phyloP scores from a whole-genome alignment of 2,797 vertebrate genomes.

The Myripristis murdjan region DNA sequence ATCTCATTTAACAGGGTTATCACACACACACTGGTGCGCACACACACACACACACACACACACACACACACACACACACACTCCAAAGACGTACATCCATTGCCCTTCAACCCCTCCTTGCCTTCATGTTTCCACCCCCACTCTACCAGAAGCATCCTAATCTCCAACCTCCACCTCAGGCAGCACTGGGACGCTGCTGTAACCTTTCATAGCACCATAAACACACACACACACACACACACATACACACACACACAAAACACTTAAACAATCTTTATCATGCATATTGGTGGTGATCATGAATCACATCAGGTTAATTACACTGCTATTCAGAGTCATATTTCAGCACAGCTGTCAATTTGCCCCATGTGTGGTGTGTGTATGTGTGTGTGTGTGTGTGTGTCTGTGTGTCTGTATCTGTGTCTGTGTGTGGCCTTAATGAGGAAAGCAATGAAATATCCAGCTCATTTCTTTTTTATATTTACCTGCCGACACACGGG shows the following conservation, averaged over 20 bases:
- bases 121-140: neutral
- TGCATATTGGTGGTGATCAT: neutral
- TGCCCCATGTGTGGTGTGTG: neutral
- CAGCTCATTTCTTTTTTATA: neutral
- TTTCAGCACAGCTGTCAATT: conserved; percentile 34
- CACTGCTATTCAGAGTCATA: conserved; percentile 20
- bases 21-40: neutral
- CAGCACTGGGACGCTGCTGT: neutral
- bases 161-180: conserved; percentile 1
- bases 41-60: neutral
- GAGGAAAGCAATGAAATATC: neutral
- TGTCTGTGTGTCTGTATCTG: conserved; percentile 2
- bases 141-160: neutral
- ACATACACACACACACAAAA: neutral
- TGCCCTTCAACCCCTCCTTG: conserved; percentile 1
- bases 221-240: conserved; percentile 7
- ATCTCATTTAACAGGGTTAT: conserved; percentile 34
- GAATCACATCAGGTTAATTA: conserved; percentile 39
- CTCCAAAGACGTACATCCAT: neutral
- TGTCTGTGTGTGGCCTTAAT: conserved; percentile 4
- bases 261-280: too few species aligned
- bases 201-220: neutral
- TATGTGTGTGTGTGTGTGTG: conserved; percentile 1
- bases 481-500: conserved; percentile 19
- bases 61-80: neutral